Evolutionary conservation across 2,888 invertebrate species (phyloP), one percentile per base, ranked within the genome.

Genomic region (Drosophila prostipennis): DNA sequence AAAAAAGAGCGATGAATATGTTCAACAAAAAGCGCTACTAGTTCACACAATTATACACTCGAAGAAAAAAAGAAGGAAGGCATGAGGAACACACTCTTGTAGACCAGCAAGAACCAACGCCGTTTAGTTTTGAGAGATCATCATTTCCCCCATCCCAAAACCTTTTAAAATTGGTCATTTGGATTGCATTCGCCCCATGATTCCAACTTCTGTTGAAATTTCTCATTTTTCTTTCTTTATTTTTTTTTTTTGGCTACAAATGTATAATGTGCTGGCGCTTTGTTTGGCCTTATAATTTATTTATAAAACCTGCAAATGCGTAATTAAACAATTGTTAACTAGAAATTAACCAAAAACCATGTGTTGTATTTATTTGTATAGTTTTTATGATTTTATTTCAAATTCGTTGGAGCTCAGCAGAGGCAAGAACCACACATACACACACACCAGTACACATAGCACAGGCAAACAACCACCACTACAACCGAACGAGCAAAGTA

Each of bases 401-500:
- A 29, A 52, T 58, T 32, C 26, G 52, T 53, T 58, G 54, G 57
- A 39, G 57, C 54, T 58, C 40, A 54, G 19, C 57, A 54, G 55
- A 54, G 54, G 54, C 57, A 40, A 58, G 55, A 40, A 54, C 57
- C 46, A 40, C 46, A 52, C 37, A 57, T 29, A 57, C 43, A 55
- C 45, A 45, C 46, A 57, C 51, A 37, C 23, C n/a, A n/a, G 36
- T 7, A 59, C 37, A 52, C 45, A 56, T 43, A 72, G 74, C 80
- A 78, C 72, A 83, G 87, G 76, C 87, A 77, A 77, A 73, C 42
- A 67, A 83, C 82, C 82, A 82, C 87, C 82, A 82, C 82, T 82
- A 78, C 82, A 82, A 70, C 82, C 82, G 82, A 86, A 72, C 80
- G 80, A 74, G 73, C 51, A 55, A 72, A 56, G 32, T 64, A 70